Evolutionary conservation across 2,888 invertebrate genomes (phyloP), one percentile per base, ranked within the genome.

Genomic region (Orthosia incerta): DNA sequence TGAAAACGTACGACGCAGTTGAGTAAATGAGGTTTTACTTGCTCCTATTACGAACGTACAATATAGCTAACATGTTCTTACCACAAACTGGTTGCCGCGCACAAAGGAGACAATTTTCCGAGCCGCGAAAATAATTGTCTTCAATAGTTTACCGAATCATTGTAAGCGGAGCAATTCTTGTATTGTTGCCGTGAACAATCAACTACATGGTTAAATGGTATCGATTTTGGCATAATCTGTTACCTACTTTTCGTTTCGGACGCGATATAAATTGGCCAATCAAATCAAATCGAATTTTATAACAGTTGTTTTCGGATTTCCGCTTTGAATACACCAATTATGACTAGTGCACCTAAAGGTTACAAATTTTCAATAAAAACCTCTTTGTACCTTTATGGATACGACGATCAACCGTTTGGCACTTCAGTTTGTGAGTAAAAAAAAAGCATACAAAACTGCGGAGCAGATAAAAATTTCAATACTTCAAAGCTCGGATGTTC

Each of bases 391-490:
- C 18, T 46, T 7, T 53, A 76, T 53, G 48, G 18, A 55, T 48
- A 16, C n/a, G 60, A 61, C 16, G 16, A 45, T 20, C 18, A 50
- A 55, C 48, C 18, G 5, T 73, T 23, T 53, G 16, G 26, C 23
- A 26, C 23, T 71, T 55, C 12, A 26, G 51, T 45, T 20, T 26
- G n/a, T 26, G 23, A 50, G 16, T n/a, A 23, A 56, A 64, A 23
- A 31, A 31, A 11, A 60, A 9, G 18, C 20, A 16, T 48, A 46
- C 18, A 75, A 63, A 63, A 59, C 23, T 50, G 13, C 23, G 45
- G 18, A 46, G 23, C 48, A 53, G 69, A 81, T 81, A 45, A 67
- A 65, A 78, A 81, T 76, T 53, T 68, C 23, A 69, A 77, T 63
- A 63, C 53, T 67, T 76, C 18, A 76, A 76, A 81, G 57, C 66